A percentile compares a stretch with the other conserved stretches of the same genome.
These are phyloP conservation scores for Trichopoda pennipes DNA, from an alignment of 2,888 invertebrate species.

Conservation along the genomic window DNA sequence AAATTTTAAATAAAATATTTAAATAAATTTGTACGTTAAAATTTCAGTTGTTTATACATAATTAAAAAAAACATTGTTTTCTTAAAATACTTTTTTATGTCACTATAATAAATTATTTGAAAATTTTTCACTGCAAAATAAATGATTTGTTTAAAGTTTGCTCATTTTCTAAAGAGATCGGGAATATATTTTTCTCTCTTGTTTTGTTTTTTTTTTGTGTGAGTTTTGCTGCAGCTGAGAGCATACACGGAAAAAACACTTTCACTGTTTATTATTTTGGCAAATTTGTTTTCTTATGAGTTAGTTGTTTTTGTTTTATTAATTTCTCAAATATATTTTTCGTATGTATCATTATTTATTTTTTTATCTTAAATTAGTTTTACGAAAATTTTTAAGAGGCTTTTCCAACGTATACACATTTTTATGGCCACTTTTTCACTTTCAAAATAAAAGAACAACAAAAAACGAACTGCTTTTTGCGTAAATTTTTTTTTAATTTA, in stretches of 20 bases:
- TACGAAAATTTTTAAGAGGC: conserved; percentile 52
- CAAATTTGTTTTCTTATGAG: conserved; percentile 48
- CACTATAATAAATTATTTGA: conserved; percentile 25
- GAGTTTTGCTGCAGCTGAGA: background rate
- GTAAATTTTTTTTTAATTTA: conserved; percentile 49
- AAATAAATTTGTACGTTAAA: conserved; percentile 9
- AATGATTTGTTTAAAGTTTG: conserved; percentile 6
- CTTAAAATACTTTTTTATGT: conserved; percentile 34
- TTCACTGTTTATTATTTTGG: conserved; percentile 61
- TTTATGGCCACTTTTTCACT: conserved; percentile 64
- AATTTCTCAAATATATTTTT: conserved; percentile 33
- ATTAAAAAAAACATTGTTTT: conserved; percentile 14
- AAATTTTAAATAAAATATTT: background rate
- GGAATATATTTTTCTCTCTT: background rate
- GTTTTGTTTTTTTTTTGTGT: background rate
- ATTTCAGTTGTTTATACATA: conserved; percentile 33
- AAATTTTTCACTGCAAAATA: conserved; percentile 25
- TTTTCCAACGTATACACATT: conserved; percentile 66
- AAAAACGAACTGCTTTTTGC: conserved; percentile 35
- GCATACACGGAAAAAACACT: conserved; percentile 51
- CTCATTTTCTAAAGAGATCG: background rate
- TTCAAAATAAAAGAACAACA: conserved; percentile 28
- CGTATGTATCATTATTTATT: conserved; percentile 52
- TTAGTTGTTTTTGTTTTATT: conserved; percentile 23
- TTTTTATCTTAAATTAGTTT: conserved; percentile 55